Percentiles rank a stretch among this genome's conserved stretches.
These are phyloP conservation scores for Panagrolaimus sp. DNA, from an alignment of 1,140 invertebrate species.

Conservation along the genomic window DNA sequence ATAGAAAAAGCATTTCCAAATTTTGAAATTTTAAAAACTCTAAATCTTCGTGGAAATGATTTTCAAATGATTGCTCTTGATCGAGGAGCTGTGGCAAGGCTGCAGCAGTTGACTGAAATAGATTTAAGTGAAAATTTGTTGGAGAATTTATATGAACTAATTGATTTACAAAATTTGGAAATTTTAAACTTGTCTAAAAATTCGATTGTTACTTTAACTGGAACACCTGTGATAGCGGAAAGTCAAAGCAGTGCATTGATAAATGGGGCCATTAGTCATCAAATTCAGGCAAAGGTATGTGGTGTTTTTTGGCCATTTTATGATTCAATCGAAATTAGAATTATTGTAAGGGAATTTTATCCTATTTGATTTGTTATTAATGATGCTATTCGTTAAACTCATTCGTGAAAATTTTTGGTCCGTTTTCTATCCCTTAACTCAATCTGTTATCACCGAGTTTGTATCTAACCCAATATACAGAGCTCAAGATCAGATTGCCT, in stretches of 20 bases:
- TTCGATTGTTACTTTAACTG: constrained; percentile 17
- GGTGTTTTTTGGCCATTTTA: too few species aligned
- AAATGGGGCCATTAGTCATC: background rate
- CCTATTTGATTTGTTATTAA: too few species aligned
- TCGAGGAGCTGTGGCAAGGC: constrained; percentile 33
- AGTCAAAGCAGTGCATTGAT: background rate
- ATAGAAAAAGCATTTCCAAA: constrained; percentile 24
- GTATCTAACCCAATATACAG: too few species aligned
- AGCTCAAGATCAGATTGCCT: too few species aligned
- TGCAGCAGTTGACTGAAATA: constrained; percentile 31
- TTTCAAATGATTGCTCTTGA: constrained; percentile 39
- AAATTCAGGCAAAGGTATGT: background rate
- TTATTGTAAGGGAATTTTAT: too few species aligned
- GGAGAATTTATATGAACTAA: constrained; percentile 29
- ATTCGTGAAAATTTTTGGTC: too few species aligned
- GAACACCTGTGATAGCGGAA: constrained; percentile 9
- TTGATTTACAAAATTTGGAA: constrained; percentile 21
- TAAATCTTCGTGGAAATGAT: constrained; percentile 21
- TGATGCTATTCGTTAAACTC: too few species aligned
- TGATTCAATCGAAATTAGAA: too few species aligned
- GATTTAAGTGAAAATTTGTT: constrained; percentile 31
- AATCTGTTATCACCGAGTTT: too few species aligned
- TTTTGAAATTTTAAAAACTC: background rate
- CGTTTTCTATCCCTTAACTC: too few species aligned
- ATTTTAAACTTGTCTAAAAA: constrained; percentile 25